Evolutionary conservation across 2,888 invertebrate genomes (phyloP), one percentile per base, ranked within the genome.

Genomic region (Anorthoa munda): DNA sequence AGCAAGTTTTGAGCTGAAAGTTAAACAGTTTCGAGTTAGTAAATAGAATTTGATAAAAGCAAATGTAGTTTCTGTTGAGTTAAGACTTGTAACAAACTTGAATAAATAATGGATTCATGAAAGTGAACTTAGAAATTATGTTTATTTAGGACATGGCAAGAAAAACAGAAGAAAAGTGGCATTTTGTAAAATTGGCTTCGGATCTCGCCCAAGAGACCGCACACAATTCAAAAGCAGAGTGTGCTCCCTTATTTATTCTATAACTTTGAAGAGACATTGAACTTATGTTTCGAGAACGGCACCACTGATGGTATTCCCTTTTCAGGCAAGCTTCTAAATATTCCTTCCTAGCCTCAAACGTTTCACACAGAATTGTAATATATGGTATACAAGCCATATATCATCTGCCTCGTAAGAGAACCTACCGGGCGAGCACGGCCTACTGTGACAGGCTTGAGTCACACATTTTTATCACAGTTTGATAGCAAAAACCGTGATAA

Each of bases 21-120:
- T 78, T 50, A 58, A 65, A 67, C 55, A 65, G 46, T 46, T 26
- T 56, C 4, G 39, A 48, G 31, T 67, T 53, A 21, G 69, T 81
- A 67, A 74, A 72, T 55, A 81, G 15, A 59, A 70, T 70, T 78
- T 73, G 61, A 66, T 73, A 58, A 64, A 63, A 63, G 46, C 63
- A 56, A 46, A 59, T 77, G 23, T 73, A 58, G 55, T 77, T 81
- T 77, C 61, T 66, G 67, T 65, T 68, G 53, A 26, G 39, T 53
- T 31, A 26, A 50, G n/a, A 66, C 23, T 65, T 45, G 46, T 50
- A 4, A 66, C 9, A n/a, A 69, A 75, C 45, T 61, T 50, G 59
- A 31, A 61, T 50, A 69, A 23, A 46, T 55, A 45, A 31, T 55
- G 12, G 11, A 23, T 61, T 55, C 13, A 26, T 50, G 26, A 50